phyloP scores from a whole-genome alignment of 2,797 vertebrate genomes.

The Cercopithecus diana region DNA sequence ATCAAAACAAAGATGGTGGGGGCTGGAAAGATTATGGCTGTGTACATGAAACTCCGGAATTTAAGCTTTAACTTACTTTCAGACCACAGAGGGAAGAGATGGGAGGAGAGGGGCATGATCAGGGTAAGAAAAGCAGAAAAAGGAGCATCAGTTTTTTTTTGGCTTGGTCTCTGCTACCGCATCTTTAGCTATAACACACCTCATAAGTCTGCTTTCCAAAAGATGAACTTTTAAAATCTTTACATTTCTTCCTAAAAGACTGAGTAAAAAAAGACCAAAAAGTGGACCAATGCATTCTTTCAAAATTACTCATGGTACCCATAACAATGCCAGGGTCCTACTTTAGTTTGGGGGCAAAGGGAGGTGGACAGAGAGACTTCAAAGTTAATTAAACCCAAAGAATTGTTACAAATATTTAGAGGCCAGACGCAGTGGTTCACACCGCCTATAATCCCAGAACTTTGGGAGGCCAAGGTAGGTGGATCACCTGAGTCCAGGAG shows the following conservation, averaged over 20 bases:
- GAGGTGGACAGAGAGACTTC: not conserved
- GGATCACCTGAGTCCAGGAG: not conserved
- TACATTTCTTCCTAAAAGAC: not conserved
- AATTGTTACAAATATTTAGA: not conserved
- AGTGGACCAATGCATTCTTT: not conserved
- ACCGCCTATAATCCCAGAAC: no score
- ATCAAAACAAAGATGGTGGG: not conserved
- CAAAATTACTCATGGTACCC: not conserved
- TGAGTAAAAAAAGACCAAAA: not conserved
- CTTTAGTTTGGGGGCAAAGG: not conserved
- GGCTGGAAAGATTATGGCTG: not conserved
- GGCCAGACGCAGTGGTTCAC: no score
- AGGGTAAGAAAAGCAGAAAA: not conserved
- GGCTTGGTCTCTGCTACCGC: not conserved
- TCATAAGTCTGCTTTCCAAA: not conserved
- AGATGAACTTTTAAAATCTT: slow-evolving; percentile 12
- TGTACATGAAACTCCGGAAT: not conserved
- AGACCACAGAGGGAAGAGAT: not conserved
- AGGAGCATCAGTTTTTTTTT: not conserved
- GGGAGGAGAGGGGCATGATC: no score
- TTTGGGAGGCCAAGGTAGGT: not conserved
- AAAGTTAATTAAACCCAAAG: not conserved
- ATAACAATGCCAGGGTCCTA: not conserved
- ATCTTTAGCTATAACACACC: not conserved
- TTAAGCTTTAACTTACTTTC: not conserved